Evolutionary conservation across 2,888 invertebrate species (phyloP), one percentile per base, ranked within the genome.

Genomic region (Horisme vitalbata): DNA sequence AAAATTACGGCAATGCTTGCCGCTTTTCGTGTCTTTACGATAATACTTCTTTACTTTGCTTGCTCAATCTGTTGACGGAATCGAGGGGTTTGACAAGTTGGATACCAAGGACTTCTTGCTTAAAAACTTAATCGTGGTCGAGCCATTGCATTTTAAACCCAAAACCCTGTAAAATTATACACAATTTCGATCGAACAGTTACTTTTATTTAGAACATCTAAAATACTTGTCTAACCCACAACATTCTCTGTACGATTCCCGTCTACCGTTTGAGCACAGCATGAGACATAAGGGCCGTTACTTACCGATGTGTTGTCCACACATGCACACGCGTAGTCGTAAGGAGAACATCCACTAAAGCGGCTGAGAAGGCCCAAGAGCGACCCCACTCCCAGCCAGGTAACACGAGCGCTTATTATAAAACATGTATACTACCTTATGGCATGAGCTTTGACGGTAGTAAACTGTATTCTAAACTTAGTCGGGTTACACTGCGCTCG

Each of bases 331-430:
- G 84, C 82, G 82, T 88, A 90, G 90, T 90, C 83, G 89, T 90
- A 83, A 83, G 90, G 86, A 90, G 90, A 88, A 89, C 89, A 66
- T 90, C 90, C 82, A 90, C 90, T 81, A 90, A 90, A 87, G 86
- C 87, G 83, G 85, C 90, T 78, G 90, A 90, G 79, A 90, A 90
- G 86, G 83, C 87, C 80, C 90, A 90, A 88, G 90, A 90, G 68
- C 84, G 90, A 80, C 90, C 90, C 65, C 90, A 90, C 80, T 90
- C 90, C 77, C 90, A 90, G 86, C 90, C 90, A 90, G 90, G 90
- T 90, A 90, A 87, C 71, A 60, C 71, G 83, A 84, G 84, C 83
- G 87, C 86, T 84, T 84, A 62, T 63, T 72, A 71, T 78, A 72
- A 72, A 71, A 64, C 67, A 65, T 77, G 71, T 80, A 68, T 75